Evolutionary conservation across 2,113 vertebrate genomes (phyloP), one percentile per base, ranked within the genome.

Genomic region (Rhineura floridana): DNA sequence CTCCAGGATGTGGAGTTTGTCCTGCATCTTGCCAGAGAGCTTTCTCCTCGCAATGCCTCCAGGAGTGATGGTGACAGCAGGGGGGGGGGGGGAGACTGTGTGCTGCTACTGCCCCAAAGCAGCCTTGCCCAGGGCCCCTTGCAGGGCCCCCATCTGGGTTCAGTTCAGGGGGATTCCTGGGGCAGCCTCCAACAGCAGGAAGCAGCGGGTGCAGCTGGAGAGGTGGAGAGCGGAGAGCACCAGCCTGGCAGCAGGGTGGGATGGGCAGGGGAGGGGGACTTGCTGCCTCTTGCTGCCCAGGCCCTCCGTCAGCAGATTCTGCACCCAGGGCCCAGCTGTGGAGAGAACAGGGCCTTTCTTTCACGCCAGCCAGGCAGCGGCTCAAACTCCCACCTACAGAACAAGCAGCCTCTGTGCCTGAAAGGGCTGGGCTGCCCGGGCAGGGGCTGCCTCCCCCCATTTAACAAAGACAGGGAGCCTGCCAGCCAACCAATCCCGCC

Each of bases 1-100:
- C 93, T 99, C 98, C 92, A 99, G 93, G 94, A 99, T 98, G 94
- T 97, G 98, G 77, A 98, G 96, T 95, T 98, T 98, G 91, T 98
- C 98, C 96, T 98, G 98, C 98, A 98, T 98, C 94, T 97, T 96
- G 21, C 87, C 83, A 21, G 65, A 52, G 88, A 87, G 48, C 90
- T 87, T 19, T 67, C 63, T 67, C 93, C 93, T 93, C 63, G 48
- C 17, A 65, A 44, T 63, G 90, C 87, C 86, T 90, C 83, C 87
- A n/a, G n/a, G n/a, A n/a, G n/a, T n/a, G n/a, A n/a, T n/a, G n/a
- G n/a, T n/a, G n/a, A 87, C 86, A 67, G 78, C 59, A 15, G 59
- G 13, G 4, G 23, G 70, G 13, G 10, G 28, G 46, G 39, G 8
- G 11, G 42, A 9, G 8, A n/a, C 23, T 21, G n/a, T 19, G 48